A percentile compares a stretch with the other conserved stretches of the same genome.
Evolutionary conservation across 2,888 invertebrate genomes (phyloP).

Genomic region (Hedya salicella): DNA sequence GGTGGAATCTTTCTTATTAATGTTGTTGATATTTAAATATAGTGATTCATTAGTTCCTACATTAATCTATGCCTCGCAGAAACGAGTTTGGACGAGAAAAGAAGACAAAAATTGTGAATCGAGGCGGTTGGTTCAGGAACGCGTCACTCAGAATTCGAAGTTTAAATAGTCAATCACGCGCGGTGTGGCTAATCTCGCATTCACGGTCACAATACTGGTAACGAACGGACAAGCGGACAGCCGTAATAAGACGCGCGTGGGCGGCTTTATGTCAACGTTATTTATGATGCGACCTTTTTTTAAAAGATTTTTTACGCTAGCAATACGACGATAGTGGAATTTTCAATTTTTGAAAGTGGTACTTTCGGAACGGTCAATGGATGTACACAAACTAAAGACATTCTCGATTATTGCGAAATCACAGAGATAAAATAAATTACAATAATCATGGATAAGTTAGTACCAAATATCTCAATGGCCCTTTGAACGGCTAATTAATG

Average conservation of each 20-base stretch:
- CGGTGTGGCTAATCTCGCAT: conserved; percentile 82
- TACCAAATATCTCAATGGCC: conserved; percentile 14
- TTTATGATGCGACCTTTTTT: conserved; percentile 78
- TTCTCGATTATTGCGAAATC: not conserved
- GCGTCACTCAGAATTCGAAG: conserved; percentile 74
- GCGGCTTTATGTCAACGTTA: conserved; percentile 82
- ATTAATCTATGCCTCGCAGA: conserved; percentile 38
- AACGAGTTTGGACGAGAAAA: conserved; percentile 36
- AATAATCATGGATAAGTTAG: conserved; percentile 28
- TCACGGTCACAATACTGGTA: conserved; percentile 81
- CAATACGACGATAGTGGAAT: conserved; percentile 52
- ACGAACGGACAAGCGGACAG: conserved; percentile 83
- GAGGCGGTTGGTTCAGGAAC: conserved; percentile 57
- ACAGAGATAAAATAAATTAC: conserved; percentile 18
- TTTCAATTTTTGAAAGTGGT: conserved; percentile 36
- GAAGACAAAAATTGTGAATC: conserved; percentile 44
- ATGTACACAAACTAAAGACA: conserved; percentile 18
- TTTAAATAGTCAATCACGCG: conserved; percentile 84
- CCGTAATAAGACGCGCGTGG: conserved; percentile 83
- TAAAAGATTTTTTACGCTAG: conserved; percentile 64
- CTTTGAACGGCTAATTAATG: conserved; percentile 40
- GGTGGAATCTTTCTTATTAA: conserved; percentile 35
- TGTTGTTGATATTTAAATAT: conserved; percentile 39
- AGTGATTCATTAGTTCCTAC: conserved; percentile 40
- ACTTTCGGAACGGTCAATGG: conserved; percentile 37